Conservation (phyloP, 2,113 vertebrate species). For the Hipposideros armiger region DNA sequence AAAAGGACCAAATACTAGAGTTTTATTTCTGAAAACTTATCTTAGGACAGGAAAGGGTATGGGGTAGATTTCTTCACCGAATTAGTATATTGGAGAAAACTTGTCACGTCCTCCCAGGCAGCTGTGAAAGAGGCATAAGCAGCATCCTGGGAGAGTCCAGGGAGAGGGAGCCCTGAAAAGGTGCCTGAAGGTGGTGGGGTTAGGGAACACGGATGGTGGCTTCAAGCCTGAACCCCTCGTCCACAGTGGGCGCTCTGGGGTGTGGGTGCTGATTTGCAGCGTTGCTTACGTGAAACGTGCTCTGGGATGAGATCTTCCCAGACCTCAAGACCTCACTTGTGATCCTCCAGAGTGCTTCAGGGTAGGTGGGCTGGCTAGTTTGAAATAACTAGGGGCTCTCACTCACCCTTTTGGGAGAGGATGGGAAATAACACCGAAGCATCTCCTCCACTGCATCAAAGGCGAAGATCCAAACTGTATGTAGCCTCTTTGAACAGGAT, state of each 20-base stretch:
- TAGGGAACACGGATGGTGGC: neutral
- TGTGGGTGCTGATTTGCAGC: neutral
- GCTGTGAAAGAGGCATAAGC: neutral
- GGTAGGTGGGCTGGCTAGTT: neutral
- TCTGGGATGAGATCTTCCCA: neutral
- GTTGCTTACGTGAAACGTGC: neutral
- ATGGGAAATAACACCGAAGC: neutral
- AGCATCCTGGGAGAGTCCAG: neutral
- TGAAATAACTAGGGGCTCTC: neutral
- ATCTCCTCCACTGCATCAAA: neutral
- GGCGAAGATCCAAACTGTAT: neutral
- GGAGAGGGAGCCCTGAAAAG: neutral
- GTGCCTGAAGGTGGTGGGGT: neutral
- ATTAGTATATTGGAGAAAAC: neutral
- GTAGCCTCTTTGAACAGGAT: neutral
- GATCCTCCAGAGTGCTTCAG: neutral
- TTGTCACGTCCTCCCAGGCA: neutral
- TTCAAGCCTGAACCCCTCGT: neutral
- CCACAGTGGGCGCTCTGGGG: neutral
- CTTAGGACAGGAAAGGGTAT: neutral
- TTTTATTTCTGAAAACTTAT: neutral
- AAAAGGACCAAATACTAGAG: neutral
- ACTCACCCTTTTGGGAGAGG: neutral
- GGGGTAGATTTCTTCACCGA: neutral
- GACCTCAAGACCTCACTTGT: neutral